Base-by-base conservation (phyloP, 2,797 vertebrate species). In the Bovichtus variegatus region DNA sequence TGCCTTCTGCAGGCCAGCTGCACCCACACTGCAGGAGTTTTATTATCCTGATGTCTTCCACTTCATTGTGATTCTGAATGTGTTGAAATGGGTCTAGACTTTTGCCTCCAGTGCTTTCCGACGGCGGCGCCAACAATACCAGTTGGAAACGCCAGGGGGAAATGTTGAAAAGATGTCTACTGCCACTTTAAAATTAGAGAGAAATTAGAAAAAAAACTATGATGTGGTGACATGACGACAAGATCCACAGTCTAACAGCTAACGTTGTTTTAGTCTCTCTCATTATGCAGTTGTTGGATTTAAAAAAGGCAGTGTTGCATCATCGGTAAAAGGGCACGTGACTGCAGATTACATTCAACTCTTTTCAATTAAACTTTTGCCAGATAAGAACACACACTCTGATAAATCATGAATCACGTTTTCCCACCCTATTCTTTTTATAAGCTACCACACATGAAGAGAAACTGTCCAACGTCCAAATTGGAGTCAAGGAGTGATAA, bases 391-490 rank as follows among this genome's bases (percentile, higher is more conserved):
- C n/a, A 2, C 9, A 15, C 1, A 4, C 31, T 9, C 34, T 34
- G 65, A 71, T 74, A 44, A 59, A 55, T 60, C 9, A 7, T 62
- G 18, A 55, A 53, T 54, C 77, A 60, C 10, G 8, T 25, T 54
- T 71, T 50, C 19, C 49, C 23, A 29, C 41, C 21, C 21, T 46
- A 0, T 69, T 49, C 27, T 57, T 29, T 63, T n/a, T 19, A 25
- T 54, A 31, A 66, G 49, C 44, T 62, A 9, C 19, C 6, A 41
- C 53, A 57, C 2, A 23, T 57, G 38, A 41, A 16, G 41, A 41
- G 25, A 43, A 61, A 58, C 34, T 27, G 44, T 65, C 40, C n/a
- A 59, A 57, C 2, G 41, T 74, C 67, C 68, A 73, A 65, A 76
- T 31, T 25, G 40, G 38, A 73, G 34, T 69, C 19, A 6, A 2